Percentiles rank a stretch among this genome's conserved stretches.
phyloP scores from a whole-genome alignment of 1,140 invertebrate genomes.

The Parapsyche elsis region DNA sequence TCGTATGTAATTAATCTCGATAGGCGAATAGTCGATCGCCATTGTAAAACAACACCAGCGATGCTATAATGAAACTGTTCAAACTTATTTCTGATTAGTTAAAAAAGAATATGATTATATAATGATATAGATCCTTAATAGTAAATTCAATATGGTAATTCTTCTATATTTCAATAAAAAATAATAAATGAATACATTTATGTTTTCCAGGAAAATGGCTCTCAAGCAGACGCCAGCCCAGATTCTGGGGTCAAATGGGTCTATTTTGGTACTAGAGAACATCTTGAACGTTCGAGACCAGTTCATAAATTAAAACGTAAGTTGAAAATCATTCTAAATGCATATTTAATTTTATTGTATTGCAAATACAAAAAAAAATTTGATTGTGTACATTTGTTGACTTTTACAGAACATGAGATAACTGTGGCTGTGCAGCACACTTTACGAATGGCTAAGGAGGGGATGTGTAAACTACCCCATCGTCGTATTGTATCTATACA shows the following conservation, averaged over 20 bases:
- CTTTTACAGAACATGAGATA: slow-evolving; percentile 44
- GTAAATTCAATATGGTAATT: too few species aligned
- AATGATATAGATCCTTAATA: neutral
- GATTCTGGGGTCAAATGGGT: slow-evolving; percentile 33
- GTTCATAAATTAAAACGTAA: slow-evolving; percentile 6
- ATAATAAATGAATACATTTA: neutral
- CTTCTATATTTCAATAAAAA: too few species aligned
- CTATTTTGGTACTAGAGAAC: slow-evolving; percentile 35
- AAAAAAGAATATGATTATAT: slow-evolving; percentile 9
- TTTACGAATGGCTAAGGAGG: slow-evolving; percentile 60
- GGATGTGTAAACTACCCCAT: slow-evolving; percentile 72
- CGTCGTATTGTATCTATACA: slow-evolving; percentile 72
- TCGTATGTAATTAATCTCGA: too few species aligned
- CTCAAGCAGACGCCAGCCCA: slow-evolving; percentile 44
- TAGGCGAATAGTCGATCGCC: too few species aligned
- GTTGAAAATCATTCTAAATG: neutral
- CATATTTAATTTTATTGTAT: neutral
- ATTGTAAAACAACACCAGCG: too few species aligned
- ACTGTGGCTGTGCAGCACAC: slow-evolving; percentile 31
- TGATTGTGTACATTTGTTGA: neutral
- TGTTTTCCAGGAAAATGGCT: slow-evolving; percentile 42
- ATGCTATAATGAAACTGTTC: neutral
- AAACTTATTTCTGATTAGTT: neutral
- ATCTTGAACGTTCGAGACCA: slow-evolving; percentile 19
- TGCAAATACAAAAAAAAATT: neutral